Base-by-base conservation (phyloP, 2,797 vertebrate genomes). In the Gymnocypris eckloni region DNA sequence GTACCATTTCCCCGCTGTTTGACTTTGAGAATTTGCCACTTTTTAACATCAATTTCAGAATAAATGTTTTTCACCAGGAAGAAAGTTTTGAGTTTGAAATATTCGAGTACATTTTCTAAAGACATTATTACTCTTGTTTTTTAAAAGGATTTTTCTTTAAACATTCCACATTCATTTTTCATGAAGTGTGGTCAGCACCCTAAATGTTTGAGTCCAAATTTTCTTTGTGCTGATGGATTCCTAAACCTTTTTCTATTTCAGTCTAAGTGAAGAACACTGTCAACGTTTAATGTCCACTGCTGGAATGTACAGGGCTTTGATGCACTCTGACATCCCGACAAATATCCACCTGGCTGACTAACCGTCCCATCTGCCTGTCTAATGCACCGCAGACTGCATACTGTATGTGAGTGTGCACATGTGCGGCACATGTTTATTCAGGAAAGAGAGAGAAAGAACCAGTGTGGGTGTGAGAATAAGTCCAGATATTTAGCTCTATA, bases 261-360 rank as follows among this genome's bases (percentile, higher is more conserved):
- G 22, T 50, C 9, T 61, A 50, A 64, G 81, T 75, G 59, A 77
- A 76, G 59, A 83, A 76, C 20, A 10, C 77, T 45, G 25, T 80
- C 67, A 61, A 39, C 3, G 1, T 80, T 73, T 85, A 85, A 80
- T 72, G 43, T 80, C 77, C 52, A 72, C 84, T 71, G 66, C 18
- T 64, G 77, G 69, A 85, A 85, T 80, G 84, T 73, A 28, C 54
- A 50, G 48, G 9, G 41, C 67, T 85, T 85, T 85, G 84, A 85
- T 85, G 41, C 25, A 28, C 37, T 22, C 64, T 79, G 83, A 80
- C 67, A 50, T 37, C 6, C 54, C 9, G 66, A 71, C 50, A 79
- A 56, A 70, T 50, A 72, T 41, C 72, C 84, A 80, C 77, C 77
- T 85, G 84, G 52, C 69, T 64, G 52, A 73, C 69, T 43, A 77